A percentile compares a stretch with the other conserved stretches of the same genome.
Conservation (phyloP, 2,888 invertebrate genomes). For the Lingula anatina region DNA sequence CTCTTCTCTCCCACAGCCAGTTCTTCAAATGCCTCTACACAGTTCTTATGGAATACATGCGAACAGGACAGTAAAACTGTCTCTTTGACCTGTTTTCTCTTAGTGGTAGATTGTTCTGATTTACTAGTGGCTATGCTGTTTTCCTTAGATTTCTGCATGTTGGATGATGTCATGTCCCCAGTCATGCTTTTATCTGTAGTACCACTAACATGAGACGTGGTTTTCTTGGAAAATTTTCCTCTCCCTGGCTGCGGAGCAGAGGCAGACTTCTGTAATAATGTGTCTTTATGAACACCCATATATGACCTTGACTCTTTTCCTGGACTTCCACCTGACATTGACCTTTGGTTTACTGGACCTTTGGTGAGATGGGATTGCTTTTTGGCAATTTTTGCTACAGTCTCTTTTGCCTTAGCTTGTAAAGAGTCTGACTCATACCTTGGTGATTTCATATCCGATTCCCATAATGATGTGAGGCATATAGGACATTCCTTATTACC, state of each 20-base stretch:
- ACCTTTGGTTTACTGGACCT: neutral
- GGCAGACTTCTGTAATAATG: too few species aligned
- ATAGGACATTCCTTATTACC: constrained; percentile 46
- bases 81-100: neutral
- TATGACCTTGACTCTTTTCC: too few species aligned
- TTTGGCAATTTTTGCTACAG: neutral
- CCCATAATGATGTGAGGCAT: constrained; percentile 33
- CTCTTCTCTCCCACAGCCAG: constrained; percentile 29
- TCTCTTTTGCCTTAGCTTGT: constrained; percentile 1
- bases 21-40: constrained; percentile 47
- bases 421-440: too few species aligned
- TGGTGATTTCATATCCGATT: too few species aligned
- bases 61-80: constrained; percentile 49
- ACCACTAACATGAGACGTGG: neutral
- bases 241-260: neutral
- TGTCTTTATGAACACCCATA: too few species aligned
- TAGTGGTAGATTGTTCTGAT: neutral
- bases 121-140: neutral
- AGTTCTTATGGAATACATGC: constrained; percentile 49
- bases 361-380: neutral
- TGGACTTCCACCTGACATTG: too few species aligned
- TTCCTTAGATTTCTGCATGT: neutral
- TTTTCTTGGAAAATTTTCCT: neutral
- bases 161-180: too few species aligned
- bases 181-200: neutral